Conservation (phyloP, 1,140 invertebrate species). For the Eubasilissa regina region DNA sequence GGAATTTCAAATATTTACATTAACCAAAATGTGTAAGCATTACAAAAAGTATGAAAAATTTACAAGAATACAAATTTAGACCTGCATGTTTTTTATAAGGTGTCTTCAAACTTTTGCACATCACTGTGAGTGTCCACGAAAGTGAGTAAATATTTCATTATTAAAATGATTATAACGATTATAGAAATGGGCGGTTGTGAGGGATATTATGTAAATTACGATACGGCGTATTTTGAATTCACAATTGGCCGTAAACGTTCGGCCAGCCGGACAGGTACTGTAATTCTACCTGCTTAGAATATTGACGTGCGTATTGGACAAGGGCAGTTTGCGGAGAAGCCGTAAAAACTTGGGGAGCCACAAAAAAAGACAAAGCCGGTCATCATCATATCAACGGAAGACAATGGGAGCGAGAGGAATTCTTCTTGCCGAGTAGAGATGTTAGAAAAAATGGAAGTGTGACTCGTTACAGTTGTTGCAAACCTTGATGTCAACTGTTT, state of each 20-base stretch:
- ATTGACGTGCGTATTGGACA: constrained; percentile 44
- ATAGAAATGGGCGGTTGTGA: neutral
- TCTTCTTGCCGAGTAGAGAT: constrained; percentile 49
- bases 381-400: constrained; percentile 55
- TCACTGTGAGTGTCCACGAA: too few species aligned
- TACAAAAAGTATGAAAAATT: too few species aligned
- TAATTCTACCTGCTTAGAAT: constrained; percentile 55
- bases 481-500: neutral
- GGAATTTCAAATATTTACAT: too few species aligned
- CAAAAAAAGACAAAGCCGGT: constrained; percentile 55
- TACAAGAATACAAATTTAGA: too few species aligned
- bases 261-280: neutral
- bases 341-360: constrained; percentile 35
- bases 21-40: too few species aligned
- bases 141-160: neutral
- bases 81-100: too few species aligned
- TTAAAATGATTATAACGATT: neutral
- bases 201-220: constrained; percentile 2
- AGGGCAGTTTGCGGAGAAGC: constrained; percentile 39
- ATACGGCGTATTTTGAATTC: neutral
- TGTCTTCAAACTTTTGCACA: too few species aligned
- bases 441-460: constrained; percentile 51
- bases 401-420: constrained; percentile 53
- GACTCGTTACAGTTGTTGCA: constrained; percentile 31
- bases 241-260: constrained; percentile 9